A percentile compares a stretch with the other conserved stretches of the same genome.
phyloP scores from a whole-genome alignment of 2,888 invertebrate genomes.

The Diarsia brunnea region DNA sequence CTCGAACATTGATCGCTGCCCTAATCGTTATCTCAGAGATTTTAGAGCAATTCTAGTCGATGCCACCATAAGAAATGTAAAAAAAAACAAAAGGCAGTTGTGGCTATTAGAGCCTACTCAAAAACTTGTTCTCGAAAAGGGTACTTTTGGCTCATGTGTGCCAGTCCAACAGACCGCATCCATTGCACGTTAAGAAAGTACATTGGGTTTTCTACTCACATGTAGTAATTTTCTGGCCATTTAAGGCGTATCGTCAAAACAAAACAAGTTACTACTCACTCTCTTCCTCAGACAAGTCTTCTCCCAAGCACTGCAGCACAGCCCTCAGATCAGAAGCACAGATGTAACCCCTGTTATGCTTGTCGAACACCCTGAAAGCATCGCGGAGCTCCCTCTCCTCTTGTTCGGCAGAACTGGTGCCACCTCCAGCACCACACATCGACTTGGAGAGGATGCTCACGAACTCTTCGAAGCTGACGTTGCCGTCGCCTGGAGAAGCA shows the following conservation, averaged over 20 bases:
- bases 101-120: neutral
- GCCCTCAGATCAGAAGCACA: conserved; percentile 97
- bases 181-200: too few species aligned
- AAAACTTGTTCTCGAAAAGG: neutral
- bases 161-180: neutral
- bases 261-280: conserved; percentile 93
- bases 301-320: conserved; percentile 96
- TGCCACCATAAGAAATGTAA: neutral
- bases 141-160: neutral
- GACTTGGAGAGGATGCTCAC: conserved; percentile 95
- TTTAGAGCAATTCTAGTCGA: neutral
- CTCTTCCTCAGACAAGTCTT: conserved; percentile 97
- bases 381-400: conserved; percentile 96
- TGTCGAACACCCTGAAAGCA: conserved; percentile 97
- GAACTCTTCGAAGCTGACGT: conserved; percentile 97
- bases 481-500: conserved; percentile 93
- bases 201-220: too few species aligned
- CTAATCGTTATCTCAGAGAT: neutral
- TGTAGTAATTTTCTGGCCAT: too few species aligned
- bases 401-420: conserved; percentile 93
- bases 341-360: conserved; percentile 97
- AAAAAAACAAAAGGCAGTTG: neutral
- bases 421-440: conserved; percentile 91
- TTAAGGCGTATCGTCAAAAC: too few species aligned
- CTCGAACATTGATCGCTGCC: neutral